These are phyloP conservation scores for Taeniopygia guttata DNA, from an alignment of 2,797 vertebrate species.

Conservation along the genomic window DNA sequence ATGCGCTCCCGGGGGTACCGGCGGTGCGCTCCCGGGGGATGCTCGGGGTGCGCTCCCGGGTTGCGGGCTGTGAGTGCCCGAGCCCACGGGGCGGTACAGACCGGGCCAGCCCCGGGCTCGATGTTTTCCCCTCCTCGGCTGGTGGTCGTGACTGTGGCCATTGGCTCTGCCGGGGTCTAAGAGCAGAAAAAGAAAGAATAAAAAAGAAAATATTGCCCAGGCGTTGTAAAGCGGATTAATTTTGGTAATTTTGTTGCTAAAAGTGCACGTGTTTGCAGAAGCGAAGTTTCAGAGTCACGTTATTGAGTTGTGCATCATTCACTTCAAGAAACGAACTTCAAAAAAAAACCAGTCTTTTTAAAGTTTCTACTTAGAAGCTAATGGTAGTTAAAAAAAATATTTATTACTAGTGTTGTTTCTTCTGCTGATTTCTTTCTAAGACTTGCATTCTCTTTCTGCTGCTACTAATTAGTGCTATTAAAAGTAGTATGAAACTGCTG, in stretches of 20 bases:
- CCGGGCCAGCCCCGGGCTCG: fast-evolving
- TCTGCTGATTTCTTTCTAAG: not conserved
- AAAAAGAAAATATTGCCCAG: fast-evolving
- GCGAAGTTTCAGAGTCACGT: fast-evolving
- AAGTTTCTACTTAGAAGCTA: fast-evolving
- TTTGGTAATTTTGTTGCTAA: fast-evolving
- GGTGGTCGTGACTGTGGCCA: not conserved
- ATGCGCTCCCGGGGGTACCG: too few species aligned
- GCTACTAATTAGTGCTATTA: fast-evolving
- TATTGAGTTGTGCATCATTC: fast-evolving
- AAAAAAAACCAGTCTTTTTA: fast-evolving
- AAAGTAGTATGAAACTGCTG: not conserved
- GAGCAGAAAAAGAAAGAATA: too few species aligned
- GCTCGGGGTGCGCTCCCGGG: too few species aligned
- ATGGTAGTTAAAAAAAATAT: fast-evolving
- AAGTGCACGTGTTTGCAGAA: fast-evolving
- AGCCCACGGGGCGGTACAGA: fast-evolving
- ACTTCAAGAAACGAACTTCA: not conserved
- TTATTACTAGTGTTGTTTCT: not conserved
- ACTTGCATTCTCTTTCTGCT: not conserved
- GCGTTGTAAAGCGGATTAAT: fast-evolving
- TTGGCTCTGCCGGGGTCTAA: not conserved
- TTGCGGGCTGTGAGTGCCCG: not conserved
- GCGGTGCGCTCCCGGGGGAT: too few species aligned
- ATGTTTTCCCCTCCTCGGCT: fast-evolving